phyloP scores from a whole-genome alignment of 2,797 vertebrate genomes.

The Rachycentron canadum region DNA sequence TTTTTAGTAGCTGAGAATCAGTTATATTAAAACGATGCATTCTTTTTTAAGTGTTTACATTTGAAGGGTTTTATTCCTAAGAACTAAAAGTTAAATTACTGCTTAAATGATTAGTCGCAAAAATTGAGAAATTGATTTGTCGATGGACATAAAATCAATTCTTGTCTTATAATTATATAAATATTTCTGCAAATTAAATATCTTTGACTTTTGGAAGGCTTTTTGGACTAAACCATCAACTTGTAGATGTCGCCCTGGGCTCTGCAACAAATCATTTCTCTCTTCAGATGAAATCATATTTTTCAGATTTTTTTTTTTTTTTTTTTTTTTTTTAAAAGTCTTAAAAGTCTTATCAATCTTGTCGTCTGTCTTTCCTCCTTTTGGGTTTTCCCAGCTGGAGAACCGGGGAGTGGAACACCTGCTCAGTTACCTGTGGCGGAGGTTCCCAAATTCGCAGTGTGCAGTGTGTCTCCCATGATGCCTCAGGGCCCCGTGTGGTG shows the following conservation, averaged over 20 bases:
- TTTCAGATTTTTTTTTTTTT: no score
- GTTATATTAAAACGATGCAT: conserved; percentile 3
- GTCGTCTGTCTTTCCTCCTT: conserved; percentile 9
- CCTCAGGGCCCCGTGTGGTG: conserved; percentile 82
- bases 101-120: rapidly evolving
- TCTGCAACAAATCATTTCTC: neutral
- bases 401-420: conserved; percentile 89
- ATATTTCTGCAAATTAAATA: neutral
- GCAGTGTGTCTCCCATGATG: conserved; percentile 88
- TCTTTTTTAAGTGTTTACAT: neutral
- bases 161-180: no score
- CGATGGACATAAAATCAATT: no score
- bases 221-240: neutral
- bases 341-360: no score
- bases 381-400: conserved; percentile 87
- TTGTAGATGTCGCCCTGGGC: no score
- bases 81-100: neutral
- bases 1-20: neutral
- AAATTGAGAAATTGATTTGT: neutral
- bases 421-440: conserved; percentile 91
- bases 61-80: conserved; percentile 25
- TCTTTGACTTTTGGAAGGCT: neutral
- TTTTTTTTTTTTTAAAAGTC: no score
- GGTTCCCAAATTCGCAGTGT: conserved; percentile 92
- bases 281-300: neutral